Conservation (phyloP, 1,140 invertebrate species). For the Leptopilina clavipes region DNA sequence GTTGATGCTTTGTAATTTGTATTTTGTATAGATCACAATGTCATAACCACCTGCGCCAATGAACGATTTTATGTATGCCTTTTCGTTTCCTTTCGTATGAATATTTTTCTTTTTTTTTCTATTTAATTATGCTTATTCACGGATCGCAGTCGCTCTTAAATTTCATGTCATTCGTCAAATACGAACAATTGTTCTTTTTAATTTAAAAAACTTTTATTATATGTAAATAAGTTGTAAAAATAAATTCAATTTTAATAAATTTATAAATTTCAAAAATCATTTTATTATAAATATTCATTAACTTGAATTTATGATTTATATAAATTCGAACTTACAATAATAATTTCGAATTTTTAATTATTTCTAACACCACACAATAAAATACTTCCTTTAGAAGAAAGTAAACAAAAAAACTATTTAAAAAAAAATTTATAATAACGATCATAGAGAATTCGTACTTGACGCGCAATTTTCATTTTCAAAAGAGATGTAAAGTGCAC, state of each 20-base stretch:
- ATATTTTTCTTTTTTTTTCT: no score
- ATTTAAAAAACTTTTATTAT: no score
- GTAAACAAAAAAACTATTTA: not conserved
- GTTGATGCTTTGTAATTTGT: conserved; percentile 70
- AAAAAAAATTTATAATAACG: not conserved
- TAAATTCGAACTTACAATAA: no score
- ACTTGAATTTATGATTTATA: no score
- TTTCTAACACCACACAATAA: no score
- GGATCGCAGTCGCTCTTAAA: conserved; percentile 2
- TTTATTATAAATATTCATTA: not conserved
- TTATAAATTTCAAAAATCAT: not conserved
- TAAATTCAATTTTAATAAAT: no score
- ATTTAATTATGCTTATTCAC: conserved; percentile 19
- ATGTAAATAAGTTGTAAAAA: no score
- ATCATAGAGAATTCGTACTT: not conserved
- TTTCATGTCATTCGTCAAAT: no score
- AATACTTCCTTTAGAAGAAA: no score
- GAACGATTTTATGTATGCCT: conserved; percentile 62
- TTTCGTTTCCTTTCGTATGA: conserved; percentile 56
- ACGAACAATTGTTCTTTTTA: no score
- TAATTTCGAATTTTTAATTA: no score
- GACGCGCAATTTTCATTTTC: not conserved
- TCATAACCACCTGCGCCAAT: conserved; percentile 69
- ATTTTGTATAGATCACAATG: conserved; percentile 72
- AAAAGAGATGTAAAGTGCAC: no score